phyloP scores from a whole-genome alignment of 1,140 invertebrate species.

The Galendromus occidentalis region DNA sequence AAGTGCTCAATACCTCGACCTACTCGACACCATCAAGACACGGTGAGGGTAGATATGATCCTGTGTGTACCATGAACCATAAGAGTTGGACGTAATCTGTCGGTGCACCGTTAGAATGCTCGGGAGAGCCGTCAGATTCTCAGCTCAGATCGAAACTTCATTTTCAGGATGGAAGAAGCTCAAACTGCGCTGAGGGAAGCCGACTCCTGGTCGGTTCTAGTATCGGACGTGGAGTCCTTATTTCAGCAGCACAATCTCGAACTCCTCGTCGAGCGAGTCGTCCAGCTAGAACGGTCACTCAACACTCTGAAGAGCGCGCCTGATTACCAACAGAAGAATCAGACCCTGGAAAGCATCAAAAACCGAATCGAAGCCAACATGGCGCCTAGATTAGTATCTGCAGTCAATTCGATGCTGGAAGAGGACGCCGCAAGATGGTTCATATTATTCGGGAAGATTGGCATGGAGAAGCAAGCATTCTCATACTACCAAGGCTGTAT shows the following conservation, averaged over 20 bases:
- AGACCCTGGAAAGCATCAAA: neutral
- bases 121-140: too few species aligned
- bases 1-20: neutral
- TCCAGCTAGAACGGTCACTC: neutral
- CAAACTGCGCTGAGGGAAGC: neutral
- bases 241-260: conserved; percentile 5
- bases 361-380: neutral
- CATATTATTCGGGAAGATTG: neutral
- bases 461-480: neutral
- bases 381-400: neutral
- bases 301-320: neutral
- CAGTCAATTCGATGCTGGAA: neutral
- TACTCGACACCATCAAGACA: neutral
- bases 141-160: neutral
- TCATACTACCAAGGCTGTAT: conserved; percentile 7
- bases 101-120: too few species aligned
- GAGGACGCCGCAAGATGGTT: conserved; percentile 1
- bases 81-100: too few species aligned
- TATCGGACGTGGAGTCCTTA: neutral
- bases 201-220: conserved; percentile 1
- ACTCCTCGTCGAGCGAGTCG: neutral
- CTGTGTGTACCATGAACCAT: too few species aligned
- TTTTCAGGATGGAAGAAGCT: conserved; percentile 8
- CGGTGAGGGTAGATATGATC: neutral
- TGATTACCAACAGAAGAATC: neutral